A percentile compares a stretch with the other conserved stretches of the same genome.
Conservation (phyloP, 2,888 invertebrate genomes). For the Drosophila sordidula region DNA sequence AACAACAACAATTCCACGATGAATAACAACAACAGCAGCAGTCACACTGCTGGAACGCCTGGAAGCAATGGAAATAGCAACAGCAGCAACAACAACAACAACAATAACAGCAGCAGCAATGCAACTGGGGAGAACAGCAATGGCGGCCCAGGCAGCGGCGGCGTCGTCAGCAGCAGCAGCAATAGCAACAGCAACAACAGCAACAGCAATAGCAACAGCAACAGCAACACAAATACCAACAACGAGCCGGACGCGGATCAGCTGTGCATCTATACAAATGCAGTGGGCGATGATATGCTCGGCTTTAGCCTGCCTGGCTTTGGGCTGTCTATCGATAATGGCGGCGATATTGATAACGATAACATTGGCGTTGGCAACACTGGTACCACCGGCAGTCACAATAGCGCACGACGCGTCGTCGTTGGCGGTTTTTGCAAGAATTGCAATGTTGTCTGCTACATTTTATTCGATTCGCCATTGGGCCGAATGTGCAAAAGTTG, state of each 20-base stretch:
- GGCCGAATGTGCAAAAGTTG: slow-evolving; percentile 93
- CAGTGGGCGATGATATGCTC: slow-evolving; percentile 57
- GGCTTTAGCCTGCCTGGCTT: slow-evolving; percentile 51
- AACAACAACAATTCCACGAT: slow-evolving; percentile 46
- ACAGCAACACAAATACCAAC: slow-evolving; percentile 45
- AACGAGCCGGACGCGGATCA: slow-evolving; percentile 59
- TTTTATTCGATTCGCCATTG: slow-evolving; percentile 90
- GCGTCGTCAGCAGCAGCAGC: slow-evolving; percentile 34
- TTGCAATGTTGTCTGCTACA: slow-evolving; percentile 91
- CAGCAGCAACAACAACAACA: slow-evolving; percentile 6
- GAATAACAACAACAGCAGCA: slow-evolving; percentile 42
- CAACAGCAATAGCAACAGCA: slow-evolving; percentile 55
- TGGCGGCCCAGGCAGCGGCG: slow-evolving; percentile 6
- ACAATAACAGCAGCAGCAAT: slow-evolving; percentile 24
- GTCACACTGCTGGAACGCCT: slow-evolving; percentile 7
- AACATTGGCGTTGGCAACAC: slow-evolving; percentile 24
- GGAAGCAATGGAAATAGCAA: slow-evolving; percentile 32
- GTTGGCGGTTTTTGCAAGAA: slow-evolving; percentile 83
- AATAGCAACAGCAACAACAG: slow-evolving; percentile 37
- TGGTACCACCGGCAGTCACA: slow-evolving; percentile 16
- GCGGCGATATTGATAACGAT: slow-evolving; percentile 40
- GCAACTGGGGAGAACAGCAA: slow-evolving; percentile 21
- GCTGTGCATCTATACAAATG: slow-evolving; percentile 48
- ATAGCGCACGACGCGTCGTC: slow-evolving; percentile 42
- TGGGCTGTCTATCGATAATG: slow-evolving; percentile 53